These are phyloP conservation scores for Caenorhabditis becei DNA, from an alignment of 2,888 invertebrate species.

Conservation along the genomic window DNA sequence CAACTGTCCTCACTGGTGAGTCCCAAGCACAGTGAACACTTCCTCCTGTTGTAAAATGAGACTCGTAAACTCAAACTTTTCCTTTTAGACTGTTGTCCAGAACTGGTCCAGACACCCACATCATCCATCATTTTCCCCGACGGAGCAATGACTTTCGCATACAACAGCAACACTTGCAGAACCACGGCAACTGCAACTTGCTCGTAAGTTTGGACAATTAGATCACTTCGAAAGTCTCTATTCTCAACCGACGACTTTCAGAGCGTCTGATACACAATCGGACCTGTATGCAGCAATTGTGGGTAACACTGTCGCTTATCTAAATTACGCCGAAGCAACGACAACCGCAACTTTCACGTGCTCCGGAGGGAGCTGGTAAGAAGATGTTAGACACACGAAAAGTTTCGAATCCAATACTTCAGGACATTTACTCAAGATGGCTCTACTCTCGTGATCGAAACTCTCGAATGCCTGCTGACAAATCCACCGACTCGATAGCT, in stretches of 20 bases:
- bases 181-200: slow-evolving; percentile 60
- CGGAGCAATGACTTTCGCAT: slow-evolving; percentile 66
- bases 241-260: slow-evolving; percentile 23
- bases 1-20: slow-evolving; percentile 34
- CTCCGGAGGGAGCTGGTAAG: slow-evolving; percentile 30
- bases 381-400: not conserved
- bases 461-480: slow-evolving; percentile 62
- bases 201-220: slow-evolving; percentile 53
- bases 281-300: slow-evolving; percentile 69
- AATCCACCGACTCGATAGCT: slow-evolving; percentile 33
- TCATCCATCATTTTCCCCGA: slow-evolving; percentile 58
- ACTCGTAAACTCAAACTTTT: not conserved
- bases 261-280: slow-evolving; percentile 46
- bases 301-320: slow-evolving; percentile 63
- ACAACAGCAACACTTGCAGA: slow-evolving; percentile 65
- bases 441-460: slow-evolving; percentile 19
- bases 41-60: not conserved
- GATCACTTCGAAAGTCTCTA: not conserved
- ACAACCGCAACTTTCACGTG: slow-evolving; percentile 61
- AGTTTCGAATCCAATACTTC: no score
- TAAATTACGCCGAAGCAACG: slow-evolving; percentile 46
- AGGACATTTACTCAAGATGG: slow-evolving; percentile 25
- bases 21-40: slow-evolving; percentile 4
- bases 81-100: slow-evolving; percentile 66
- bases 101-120: slow-evolving; percentile 50